phyloP scores from a whole-genome alignment of 2,113 vertebrate species.

The Coracopsis vasa region DNA sequence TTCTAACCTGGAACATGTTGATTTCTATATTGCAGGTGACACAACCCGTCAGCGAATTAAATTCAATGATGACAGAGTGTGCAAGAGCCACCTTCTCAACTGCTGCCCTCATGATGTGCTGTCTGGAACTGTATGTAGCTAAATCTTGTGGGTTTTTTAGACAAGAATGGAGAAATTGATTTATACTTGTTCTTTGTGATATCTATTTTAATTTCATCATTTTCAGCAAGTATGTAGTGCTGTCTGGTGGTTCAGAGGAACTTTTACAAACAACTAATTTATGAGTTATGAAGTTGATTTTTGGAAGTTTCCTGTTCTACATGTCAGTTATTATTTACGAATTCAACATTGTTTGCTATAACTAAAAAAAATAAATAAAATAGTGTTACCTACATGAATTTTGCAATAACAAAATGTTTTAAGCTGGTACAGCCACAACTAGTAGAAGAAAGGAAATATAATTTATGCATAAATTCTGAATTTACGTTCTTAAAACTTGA shows the following conservation, averaged over 20 bases:
- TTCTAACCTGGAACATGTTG: slow-evolving; percentile 69
- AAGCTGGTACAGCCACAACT: neutral
- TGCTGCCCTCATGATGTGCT: slow-evolving; percentile 98
- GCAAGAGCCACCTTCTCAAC: slow-evolving; percentile 98
- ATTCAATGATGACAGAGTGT: slow-evolving; percentile 96
- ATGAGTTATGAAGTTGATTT: neutral
- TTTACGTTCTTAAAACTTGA: neutral
- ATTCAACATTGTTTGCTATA: neutral
- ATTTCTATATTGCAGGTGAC: slow-evolving; percentile 85
- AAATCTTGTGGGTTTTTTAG: neutral
- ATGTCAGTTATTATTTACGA: neutral
- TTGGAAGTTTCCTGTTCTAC: neutral
- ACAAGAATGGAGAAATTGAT: neutral
- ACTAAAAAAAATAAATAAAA: neutral
- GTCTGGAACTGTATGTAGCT: slow-evolving; percentile 92
- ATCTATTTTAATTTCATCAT: neutral
- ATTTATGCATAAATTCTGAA: neutral
- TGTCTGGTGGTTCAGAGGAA: neutral
- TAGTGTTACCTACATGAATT: rapidly evolving
- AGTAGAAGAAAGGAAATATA: neutral
- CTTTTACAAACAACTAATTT: neutral
- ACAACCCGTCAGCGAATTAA: slow-evolving; percentile 96
- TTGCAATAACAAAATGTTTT: neutral
- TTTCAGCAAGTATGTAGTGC: neutral
- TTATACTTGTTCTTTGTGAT: neutral